phyloP scores from a whole-genome alignment of 2,797 vertebrate genomes.

The Buceros bicornis region DNA sequence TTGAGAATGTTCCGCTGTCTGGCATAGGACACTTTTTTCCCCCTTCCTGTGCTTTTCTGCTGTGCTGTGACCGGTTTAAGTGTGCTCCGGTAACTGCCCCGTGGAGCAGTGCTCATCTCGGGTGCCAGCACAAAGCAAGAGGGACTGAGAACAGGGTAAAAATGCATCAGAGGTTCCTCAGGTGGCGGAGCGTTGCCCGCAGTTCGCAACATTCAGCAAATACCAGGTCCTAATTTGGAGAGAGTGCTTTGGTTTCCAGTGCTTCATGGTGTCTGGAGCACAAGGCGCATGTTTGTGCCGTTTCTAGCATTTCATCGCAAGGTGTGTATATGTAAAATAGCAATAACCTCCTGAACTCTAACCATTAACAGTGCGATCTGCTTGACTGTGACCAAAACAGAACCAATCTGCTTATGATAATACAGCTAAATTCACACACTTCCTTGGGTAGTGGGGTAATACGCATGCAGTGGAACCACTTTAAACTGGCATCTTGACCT shows the following conservation, averaged over 20 bases:
- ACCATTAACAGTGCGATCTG: not conserved
- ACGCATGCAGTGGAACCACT: rapidly evolving
- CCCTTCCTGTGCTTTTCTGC: no score
- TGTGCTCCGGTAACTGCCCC: no score
- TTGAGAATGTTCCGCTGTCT: not conserved
- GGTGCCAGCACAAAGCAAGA: not conserved
- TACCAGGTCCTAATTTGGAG: not conserved
- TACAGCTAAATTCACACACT: not conserved
- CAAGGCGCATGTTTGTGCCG: not conserved
- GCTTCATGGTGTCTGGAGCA: rapidly evolving
- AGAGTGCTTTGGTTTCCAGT: not conserved
- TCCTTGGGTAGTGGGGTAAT: not conserved
- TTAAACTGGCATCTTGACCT: not conserved
- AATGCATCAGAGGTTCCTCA: not conserved
- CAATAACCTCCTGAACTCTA: rapidly evolving
- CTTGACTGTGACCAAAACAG: not conserved
- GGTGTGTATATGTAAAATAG: not conserved
- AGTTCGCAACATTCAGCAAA: not conserved
- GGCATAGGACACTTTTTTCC: no score
- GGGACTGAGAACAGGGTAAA: not conserved
- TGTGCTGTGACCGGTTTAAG: not conserved
- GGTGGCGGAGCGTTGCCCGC: not conserved
- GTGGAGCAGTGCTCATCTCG: not conserved
- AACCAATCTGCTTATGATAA: not conserved
- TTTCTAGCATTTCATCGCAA: not conserved